Evolutionary conservation across 2,113 vertebrate species (phyloP).

Genomic region (Melospiza georgiana): DNA sequence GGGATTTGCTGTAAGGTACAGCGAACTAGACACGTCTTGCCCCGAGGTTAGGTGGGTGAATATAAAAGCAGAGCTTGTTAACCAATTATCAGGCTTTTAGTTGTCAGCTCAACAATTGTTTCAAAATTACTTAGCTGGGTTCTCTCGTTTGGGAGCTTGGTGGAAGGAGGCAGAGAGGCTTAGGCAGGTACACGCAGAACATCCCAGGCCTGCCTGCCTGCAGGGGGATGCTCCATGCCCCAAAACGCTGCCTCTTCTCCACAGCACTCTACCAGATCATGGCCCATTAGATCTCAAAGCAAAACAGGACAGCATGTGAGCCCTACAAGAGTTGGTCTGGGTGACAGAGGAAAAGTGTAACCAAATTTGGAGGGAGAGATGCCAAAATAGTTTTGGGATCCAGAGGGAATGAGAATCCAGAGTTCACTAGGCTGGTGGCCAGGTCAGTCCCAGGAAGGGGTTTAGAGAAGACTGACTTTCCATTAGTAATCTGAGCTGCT

Average conservation of each 20-base stretch:
- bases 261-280: neutral
- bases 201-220: neutral
- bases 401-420: neutral
- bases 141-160: neutral
- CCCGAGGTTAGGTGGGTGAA: neutral
- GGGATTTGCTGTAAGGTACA: neutral
- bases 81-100: neutral
- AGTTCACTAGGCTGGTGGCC: neutral
- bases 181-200: neutral
- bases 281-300: neutral
- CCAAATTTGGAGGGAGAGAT: neutral
- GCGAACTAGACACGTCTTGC: neutral
- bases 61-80: neutral
- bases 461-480: neutral
- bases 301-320: neutral
- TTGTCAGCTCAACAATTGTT: neutral
- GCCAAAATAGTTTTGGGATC: neutral
- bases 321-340: neutral
- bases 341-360: neutral
- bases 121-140: neutral
- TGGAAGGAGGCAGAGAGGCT: neutral
- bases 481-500: constrained; percentile 21
- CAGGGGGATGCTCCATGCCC: neutral
- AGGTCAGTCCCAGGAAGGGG: neutral
- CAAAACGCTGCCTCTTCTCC: neutral